Evolutionary conservation across 2,888 invertebrate species (phyloP), one percentile per base, ranked within the genome.

Genomic region (Pandemis heparana): DNA sequence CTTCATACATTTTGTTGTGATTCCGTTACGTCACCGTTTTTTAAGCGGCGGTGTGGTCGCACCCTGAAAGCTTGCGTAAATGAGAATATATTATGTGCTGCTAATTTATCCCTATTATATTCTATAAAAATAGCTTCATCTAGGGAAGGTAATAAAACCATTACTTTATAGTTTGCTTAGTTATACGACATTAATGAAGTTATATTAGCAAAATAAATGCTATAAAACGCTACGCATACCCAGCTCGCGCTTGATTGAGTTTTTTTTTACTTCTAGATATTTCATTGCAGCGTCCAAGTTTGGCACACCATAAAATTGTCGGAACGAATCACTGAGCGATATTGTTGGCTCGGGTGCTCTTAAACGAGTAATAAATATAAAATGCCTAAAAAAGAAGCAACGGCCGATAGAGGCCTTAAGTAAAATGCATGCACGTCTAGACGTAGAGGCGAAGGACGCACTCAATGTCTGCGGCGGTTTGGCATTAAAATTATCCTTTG

Each of bases 301-400:
- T 74, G 63, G 80, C 81, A 84, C 72, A 80, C 82, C 86, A 86
- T 87, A 83, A 87, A 89, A 88, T 89, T 82, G 80, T 82, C 80
- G 82, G 80, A 88, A 86, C 87, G 84, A 88, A 87, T 87, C 77
- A 78, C 71, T 61, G 79, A 61, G 69, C 79, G 82, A 81, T 81
- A 80, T 79, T 79, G 79, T 81, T 78, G 79, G 75, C 78, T 77
- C 51, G 65, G 60, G 51, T 61, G 70, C 68, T 56, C n/a, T 69
- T 39, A 23, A 69, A 59, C 73, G 32, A 69, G 73, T 69, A 69
- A 69, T 69, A 70, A 70, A 41, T 51, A 74, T 61, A 23, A 69
- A 64, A 69, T 69, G 39, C 41, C 68, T 72, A 38, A 60, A 32
- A 32, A 70, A 53, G 53, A 46, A 23, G 60, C 64, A 61, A 65